phyloP scores from a whole-genome alignment of 37 sponge, comb jelly and placozoan species.

The Mnemiopsis leidyi region DNA sequence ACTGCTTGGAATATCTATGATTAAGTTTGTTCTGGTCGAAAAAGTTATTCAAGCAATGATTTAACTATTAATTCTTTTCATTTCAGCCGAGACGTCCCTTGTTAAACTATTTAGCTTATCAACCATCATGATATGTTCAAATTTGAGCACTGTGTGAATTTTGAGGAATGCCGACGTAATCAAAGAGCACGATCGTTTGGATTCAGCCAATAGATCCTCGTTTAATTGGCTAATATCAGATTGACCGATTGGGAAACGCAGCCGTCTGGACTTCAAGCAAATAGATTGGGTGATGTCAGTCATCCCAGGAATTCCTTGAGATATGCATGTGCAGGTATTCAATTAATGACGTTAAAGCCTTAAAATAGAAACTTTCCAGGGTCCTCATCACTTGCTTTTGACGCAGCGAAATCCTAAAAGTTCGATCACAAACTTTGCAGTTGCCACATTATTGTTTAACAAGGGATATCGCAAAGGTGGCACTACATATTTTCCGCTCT shows the following conservation, averaged over 20 bases:
- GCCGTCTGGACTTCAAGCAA: background rate
- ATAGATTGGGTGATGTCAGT: background rate
- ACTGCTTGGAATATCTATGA: no score
- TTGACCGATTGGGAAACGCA: background rate
- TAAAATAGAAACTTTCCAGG: background rate
- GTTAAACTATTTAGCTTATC: background rate
- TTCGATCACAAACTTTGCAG: background rate
- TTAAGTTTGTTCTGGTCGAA: no score
- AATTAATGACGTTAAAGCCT: background rate
- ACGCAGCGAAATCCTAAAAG: background rate
- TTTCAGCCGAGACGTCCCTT: background rate
- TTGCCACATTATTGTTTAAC: background rate
- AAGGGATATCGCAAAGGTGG: background rate
- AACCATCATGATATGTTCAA: background rate
- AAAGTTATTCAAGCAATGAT: no score
- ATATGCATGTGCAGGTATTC: background rate
- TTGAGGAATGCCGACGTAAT: background rate
- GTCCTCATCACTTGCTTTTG: background rate
- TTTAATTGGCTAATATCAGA: no score
- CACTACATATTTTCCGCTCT: background rate
- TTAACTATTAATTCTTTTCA: no score
- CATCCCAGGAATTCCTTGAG: background rate
- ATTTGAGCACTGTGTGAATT: background rate
- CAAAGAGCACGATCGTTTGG: background rate
- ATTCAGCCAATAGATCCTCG: background rate